These are phyloP conservation scores for Cantharis rufa DNA, from an alignment of 2,888 invertebrate genomes.

Conservation along the genomic window DNA sequence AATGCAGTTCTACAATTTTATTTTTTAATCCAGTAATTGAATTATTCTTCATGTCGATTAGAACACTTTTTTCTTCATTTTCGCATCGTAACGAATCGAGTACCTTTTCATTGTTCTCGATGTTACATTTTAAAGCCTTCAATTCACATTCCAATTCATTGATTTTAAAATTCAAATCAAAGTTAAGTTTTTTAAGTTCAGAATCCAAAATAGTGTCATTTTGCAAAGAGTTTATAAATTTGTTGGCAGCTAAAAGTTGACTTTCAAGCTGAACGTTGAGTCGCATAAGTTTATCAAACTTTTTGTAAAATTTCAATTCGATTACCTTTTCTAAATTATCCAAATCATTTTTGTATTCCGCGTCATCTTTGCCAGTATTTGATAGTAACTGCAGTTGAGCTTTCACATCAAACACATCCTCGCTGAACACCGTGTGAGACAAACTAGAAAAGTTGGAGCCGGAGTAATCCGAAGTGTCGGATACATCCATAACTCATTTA, in stretches of 20 bases:
- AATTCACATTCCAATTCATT: conserved; percentile 5
- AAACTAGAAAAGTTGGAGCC: background rate
- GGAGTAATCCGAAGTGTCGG: background rate
- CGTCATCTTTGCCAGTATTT: background rate
- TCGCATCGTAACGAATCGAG: conserved; percentile 2
- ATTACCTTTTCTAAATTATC: conserved; percentile 15
- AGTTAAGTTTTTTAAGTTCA: background rate
- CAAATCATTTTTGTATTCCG: conserved; percentile 19
- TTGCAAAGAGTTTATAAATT: conserved; percentile 5
- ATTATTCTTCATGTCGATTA: conserved; percentile 19
- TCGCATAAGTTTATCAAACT: conserved; percentile 19
- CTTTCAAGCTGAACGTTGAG: conserved; percentile 19
- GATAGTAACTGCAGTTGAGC: background rate
- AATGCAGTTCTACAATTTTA: conserved; percentile 28
- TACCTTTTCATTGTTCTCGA: background rate
- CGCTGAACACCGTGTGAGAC: background rate
- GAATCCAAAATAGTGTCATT: background rate
- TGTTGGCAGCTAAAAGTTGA: conserved; percentile 17
- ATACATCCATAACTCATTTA: background rate
- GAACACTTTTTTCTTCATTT: conserved; percentile 15
- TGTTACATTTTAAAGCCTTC: background rate
- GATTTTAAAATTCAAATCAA: background rate
- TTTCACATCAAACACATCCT: background rate
- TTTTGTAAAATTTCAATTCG: conserved; percentile 19
- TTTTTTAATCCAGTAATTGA: conserved; percentile 24